phyloP scores from a whole-genome alignment of 1,140 invertebrate genomes.

The Atta cephalotes region DNA sequence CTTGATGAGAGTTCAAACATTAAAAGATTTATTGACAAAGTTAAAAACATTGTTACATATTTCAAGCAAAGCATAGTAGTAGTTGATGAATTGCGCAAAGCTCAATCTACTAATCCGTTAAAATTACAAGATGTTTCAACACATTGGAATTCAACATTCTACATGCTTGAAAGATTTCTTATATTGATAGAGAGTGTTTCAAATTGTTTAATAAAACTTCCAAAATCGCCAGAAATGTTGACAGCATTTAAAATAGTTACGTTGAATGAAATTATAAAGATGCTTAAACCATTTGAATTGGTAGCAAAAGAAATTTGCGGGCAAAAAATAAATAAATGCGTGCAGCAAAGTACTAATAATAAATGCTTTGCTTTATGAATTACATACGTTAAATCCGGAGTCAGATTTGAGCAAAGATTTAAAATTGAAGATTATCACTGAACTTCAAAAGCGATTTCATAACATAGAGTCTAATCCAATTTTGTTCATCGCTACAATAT shows the following conservation, averaged over 20 bases:
- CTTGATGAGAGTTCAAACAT: not conserved
- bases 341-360: not conserved
- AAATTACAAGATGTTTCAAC: too few species aligned
- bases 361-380: not conserved
- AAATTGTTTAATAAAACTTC: not conserved
- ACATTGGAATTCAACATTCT: too few species aligned
- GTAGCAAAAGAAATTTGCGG: not conserved
- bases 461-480: not conserved
- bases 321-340: not conserved
- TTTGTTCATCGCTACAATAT: not conserved
- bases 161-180: too few species aligned
- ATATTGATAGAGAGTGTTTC: not conserved
- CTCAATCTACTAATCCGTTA: not conserved
- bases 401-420: not conserved
- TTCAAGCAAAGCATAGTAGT: not conserved
- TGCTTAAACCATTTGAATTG: not conserved
- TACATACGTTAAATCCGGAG: not conserved
- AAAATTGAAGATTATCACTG: too few species aligned
- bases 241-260: not conserved
- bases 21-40: not conserved
- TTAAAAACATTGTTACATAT: not conserved
- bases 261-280: not conserved
- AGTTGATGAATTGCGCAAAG: not conserved
- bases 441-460: not conserved
- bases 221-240: not conserved